Base-by-base conservation (phyloP, 92 coral and sea anemone species). In the Montipora capitata region DNA sequence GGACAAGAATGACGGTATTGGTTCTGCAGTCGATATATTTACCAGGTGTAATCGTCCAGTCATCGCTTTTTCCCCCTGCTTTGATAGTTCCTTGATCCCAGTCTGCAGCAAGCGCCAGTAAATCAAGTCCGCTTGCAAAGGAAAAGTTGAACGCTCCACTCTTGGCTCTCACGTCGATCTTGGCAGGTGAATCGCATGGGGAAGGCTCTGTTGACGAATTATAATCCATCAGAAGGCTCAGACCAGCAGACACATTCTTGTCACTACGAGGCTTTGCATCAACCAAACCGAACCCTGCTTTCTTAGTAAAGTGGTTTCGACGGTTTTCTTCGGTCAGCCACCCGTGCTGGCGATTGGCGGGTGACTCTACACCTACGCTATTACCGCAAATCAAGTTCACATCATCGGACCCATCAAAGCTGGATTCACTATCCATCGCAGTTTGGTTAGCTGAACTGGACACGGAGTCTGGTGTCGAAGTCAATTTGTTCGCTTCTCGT, bases 191-290 rank as follows among this genome's bases (percentile, higher is more conserved):
- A 2, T 77, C 90, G 13, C 79, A 59, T 9, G 95, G 92, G 1
- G 96, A 88, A 41, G 83, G 92, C 40, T 94, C 98, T 7, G 93
- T 73, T 3, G 99, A 96, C 4, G 99, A 96, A 74, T 87, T 91
- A 44, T 98, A 98, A 77, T 90, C 98, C 96, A 88, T 85, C 13
- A 98, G 83, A 9, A 96, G 87, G 72, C 93, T 92, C 42, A 98
- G 79, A 57, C 98, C 99, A 59, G 90, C 75, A 15, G 96, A 87
- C 16, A 89, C 63, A 14, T 76, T 78, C 38, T 77, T 61, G 42
- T 74, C 75, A 10, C 70, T 74, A 27, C 68, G 79, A 3, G 80
- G 82, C 48, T 74, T 67, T 45, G 89, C 83, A 42, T 75, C 82
- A 4, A 85, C 82, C 40, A 77, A 40, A 39, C 82, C 89, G 45